Percentiles rank a stretch among this genome's conserved stretches.
Evolutionary conservation across 2,113 vertebrate species (phyloP).

Genomic region (Centrocercus urophasianus): DNA sequence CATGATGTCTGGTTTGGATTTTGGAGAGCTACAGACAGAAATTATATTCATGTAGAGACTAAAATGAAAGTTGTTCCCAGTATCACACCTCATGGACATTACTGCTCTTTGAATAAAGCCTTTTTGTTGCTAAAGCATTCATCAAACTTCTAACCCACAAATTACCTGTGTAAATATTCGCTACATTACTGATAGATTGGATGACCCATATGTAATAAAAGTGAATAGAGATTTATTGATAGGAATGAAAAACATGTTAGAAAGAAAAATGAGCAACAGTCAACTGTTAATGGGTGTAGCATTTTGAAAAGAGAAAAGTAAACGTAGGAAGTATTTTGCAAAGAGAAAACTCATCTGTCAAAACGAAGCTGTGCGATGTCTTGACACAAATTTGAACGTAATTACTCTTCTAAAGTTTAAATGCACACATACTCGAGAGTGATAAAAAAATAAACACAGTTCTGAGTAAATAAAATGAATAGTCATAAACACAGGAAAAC

Average conservation of each 20-base stretch:
- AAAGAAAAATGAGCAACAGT: background rate
- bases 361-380: background rate
- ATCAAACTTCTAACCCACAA: background rate
- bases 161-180: background rate
- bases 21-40: background rate
- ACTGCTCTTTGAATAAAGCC: background rate
- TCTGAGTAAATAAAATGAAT: constrained; percentile 24
- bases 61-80: background rate
- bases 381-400: background rate
- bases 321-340: background rate
- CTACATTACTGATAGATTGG: background rate
- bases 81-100: background rate
- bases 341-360: background rate
- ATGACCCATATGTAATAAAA: background rate
- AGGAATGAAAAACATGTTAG: background rate
- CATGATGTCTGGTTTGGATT: background rate
- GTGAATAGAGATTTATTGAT: background rate
- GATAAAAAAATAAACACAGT: constrained; percentile 25
- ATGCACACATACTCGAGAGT: background rate
- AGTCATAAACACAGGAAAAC: background rate
- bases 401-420: background rate
- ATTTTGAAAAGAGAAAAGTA: background rate
- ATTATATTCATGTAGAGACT: background rate
- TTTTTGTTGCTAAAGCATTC: background rate
- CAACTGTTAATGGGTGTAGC: background rate